Evolutionary conservation across 2,888 invertebrate species (phyloP).

Genomic region (Megastigmus dorsalis): DNA sequence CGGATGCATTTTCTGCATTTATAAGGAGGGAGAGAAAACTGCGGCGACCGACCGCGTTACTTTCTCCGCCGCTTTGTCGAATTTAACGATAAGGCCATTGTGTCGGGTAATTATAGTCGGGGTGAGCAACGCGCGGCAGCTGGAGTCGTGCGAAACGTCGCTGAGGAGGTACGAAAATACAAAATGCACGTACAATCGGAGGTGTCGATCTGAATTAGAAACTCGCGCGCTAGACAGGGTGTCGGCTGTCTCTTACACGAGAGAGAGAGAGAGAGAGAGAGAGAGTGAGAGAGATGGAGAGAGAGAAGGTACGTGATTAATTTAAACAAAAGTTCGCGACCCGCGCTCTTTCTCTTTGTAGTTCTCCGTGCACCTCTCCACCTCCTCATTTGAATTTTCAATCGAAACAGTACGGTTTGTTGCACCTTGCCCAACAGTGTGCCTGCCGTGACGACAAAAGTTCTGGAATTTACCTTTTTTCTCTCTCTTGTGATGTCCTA

Average conservation of each 20-base stretch:
- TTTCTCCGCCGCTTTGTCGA: slow-evolving; percentile 44
- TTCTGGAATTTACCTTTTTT: no score
- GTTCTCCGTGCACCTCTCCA: neutral
- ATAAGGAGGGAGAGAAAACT: slow-evolving; percentile 3
- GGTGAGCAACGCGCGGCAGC: neutral
- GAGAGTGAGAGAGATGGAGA: no score
- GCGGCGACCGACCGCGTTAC: slow-evolving; percentile 14
- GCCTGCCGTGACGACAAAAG: no score
- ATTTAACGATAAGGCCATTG: slow-evolving; percentile 48
- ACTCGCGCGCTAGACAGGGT: slow-evolving; percentile 12
- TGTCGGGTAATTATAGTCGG: slow-evolving; percentile 27
- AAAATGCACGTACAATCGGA: slow-evolving; percentile 30
- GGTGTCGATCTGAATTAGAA: slow-evolving; percentile 45
- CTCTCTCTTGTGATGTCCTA: no score
- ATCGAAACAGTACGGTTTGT: no score
- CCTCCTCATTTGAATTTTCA: neutral
- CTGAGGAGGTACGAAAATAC: no score
- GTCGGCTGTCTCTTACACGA: neutral
- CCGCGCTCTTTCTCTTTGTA: neutral
- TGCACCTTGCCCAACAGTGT: slow-evolving; percentile 6
- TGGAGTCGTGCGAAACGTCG: slow-evolving; percentile 28
- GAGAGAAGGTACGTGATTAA: no score
- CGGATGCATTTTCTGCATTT: slow-evolving; percentile 11
- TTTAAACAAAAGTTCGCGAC: no score
- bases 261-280: no score